Evolutionary conservation across 2,888 invertebrate species (phyloP).

Genomic region (Diachrysia chrysitis): DNA sequence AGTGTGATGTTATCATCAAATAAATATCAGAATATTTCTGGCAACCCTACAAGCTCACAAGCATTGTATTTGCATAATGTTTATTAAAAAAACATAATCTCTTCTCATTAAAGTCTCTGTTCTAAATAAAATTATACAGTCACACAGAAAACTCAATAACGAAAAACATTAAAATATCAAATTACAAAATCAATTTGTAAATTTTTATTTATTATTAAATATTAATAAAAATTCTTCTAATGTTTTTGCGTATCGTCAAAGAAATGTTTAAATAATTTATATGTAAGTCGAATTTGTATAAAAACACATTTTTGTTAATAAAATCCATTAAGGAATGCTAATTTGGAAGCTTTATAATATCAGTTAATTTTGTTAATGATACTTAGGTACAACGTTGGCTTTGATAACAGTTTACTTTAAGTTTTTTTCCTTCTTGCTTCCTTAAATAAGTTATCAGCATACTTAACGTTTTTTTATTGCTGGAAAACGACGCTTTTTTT

Average conservation of each 20-base stretch:
- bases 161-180: slow-evolving; percentile 40
- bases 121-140: slow-evolving; percentile 20
- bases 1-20: slow-evolving; percentile 6
- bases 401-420: not conserved
- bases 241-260: slow-evolving; percentile 20
- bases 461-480: too few relatives aligned
- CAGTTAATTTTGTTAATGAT: slow-evolving; percentile 22
- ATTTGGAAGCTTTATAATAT: slow-evolving; percentile 13
- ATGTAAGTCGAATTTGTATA: not conserved
- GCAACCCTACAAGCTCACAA: slow-evolving; percentile 42
- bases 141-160: slow-evolving; percentile 29
- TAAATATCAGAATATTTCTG: slow-evolving; percentile 22
- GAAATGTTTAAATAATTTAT: slow-evolving; percentile 34
- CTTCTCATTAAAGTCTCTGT: slow-evolving; percentile 59
- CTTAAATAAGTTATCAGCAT: too few relatives aligned
- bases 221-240: slow-evolving; percentile 32
- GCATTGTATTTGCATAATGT: slow-evolving; percentile 68
- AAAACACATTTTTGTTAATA: slow-evolving; percentile 25
- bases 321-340: slow-evolving; percentile 27
- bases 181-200: slow-evolving; percentile 37
- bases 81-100: slow-evolving; percentile 68
- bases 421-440: not conserved
- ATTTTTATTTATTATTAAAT: slow-evolving; percentile 32
- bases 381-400: slow-evolving; percentile 2
- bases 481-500: too few relatives aligned